Percentiles rank a stretch among this genome's conserved stretches.
These are phyloP conservation scores for Drosophila maculinotata DNA, from an alignment of 2,888 invertebrate species.

Conservation along the genomic window DNA sequence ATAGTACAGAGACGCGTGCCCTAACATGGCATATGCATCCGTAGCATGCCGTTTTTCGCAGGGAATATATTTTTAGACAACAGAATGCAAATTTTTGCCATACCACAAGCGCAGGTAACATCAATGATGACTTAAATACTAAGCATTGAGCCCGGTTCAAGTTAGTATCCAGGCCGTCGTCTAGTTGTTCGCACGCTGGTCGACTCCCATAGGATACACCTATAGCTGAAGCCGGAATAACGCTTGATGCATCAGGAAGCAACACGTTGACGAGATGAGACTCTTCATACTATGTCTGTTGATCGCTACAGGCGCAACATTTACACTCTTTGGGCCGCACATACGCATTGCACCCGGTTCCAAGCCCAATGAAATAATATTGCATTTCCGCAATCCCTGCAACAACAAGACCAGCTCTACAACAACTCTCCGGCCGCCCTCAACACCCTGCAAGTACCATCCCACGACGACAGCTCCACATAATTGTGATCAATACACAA, in stretches of 20 bases:
- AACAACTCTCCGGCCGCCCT: conserved; percentile 60
- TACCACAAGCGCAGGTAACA: not conserved
- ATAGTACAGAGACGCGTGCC: conserved; percentile 56
- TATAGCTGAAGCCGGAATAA: not conserved
- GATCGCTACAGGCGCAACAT: conserved; percentile 56
- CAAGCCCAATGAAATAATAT: conserved; percentile 60
- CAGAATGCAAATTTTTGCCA: conserved; percentile 40
- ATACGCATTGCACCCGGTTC: conserved; percentile 61
- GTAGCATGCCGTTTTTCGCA: conserved; percentile 12
- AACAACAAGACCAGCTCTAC: conserved; percentile 64
- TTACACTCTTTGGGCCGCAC: conserved; percentile 65
- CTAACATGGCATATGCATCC: conserved; percentile 36
- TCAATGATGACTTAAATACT: conserved; percentile 54
- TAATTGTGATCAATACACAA: conserved; percentile 4
- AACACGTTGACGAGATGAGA: conserved; percentile 44
- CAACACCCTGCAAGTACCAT: conserved; percentile 42
- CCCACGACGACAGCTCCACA: conserved; percentile 32
- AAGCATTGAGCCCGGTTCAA: not conserved
- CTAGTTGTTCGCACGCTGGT: conserved; percentile 18
- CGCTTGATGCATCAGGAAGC: not conserved
- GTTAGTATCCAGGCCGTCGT: conserved; percentile 57
- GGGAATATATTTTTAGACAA: conserved; percentile 23
- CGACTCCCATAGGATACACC: conserved; percentile 8
- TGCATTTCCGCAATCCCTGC: conserved; percentile 66
- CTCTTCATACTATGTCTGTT: conserved; percentile 57